Evolutionary conservation across 1,140 invertebrate genomes (phyloP).

Genomic region (Venturia canescens): DNA sequence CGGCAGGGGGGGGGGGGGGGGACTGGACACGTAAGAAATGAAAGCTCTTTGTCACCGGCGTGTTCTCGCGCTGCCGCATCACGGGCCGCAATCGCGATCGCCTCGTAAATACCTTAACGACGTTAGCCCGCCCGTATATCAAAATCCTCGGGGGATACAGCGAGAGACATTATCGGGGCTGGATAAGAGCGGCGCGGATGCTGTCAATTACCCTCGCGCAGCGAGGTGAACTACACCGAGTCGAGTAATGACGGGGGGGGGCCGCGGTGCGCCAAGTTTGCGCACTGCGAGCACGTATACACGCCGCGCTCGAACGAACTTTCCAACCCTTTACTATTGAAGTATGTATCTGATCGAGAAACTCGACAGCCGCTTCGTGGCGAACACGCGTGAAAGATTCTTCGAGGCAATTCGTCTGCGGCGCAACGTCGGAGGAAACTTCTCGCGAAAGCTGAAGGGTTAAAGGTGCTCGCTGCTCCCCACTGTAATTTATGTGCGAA

Average conservation of each 20-base stretch:
- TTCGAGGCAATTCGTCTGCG: conserved; percentile 13
- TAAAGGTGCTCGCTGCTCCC: conserved; percentile 43
- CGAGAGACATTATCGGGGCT: background rate
- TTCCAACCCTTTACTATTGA: conserved; percentile 16
- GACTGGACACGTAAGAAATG: background rate
- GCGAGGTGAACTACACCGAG: conserved; percentile 18
- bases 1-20: too few relatives aligned
- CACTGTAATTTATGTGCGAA: conserved; percentile 51
- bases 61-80: background rate
- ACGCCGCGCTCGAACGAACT: background rate
- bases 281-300: background rate
- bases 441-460: background rate
- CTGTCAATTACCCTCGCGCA: conserved; percentile 47
- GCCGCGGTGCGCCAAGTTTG: conserved; percentile 46
- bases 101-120: background rate
- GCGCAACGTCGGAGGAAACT: background rate
- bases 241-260: conserved; percentile 50
- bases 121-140: background rate
- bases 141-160: conserved; percentile 29
- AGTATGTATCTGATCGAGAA: background rate
- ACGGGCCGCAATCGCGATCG: background rate
- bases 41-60: background rate
- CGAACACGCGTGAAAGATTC: conserved; percentile 14
- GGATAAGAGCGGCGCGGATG: conserved; percentile 43
- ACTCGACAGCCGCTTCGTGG: too few relatives aligned